Percentiles rank a stretch among this genome's conserved stretches.
phyloP scores from a whole-genome alignment of 2,888 invertebrate genomes.

The Lamellibrachia columna region DNA sequence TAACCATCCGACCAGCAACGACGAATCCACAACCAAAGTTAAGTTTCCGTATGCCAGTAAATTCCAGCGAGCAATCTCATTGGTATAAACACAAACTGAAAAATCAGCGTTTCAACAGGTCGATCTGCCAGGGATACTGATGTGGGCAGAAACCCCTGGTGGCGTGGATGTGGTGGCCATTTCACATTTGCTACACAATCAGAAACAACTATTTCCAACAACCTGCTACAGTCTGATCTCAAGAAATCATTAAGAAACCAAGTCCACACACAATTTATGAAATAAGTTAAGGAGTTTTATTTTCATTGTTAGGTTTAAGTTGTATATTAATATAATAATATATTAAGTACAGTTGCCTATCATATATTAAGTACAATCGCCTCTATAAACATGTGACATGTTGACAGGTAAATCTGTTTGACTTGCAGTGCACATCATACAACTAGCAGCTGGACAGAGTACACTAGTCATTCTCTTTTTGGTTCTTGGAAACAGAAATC shows the following conservation, averaged over 20 bases:
- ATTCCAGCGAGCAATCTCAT: too few species aligned
- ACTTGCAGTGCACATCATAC: not conserved
- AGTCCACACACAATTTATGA: conserved; percentile 6
- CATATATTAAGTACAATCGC: not conserved
- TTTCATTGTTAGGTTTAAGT: not conserved
- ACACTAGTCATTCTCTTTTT: not conserved
- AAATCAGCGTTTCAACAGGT: too few species aligned
- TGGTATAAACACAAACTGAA: too few species aligned
- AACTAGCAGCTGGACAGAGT: not conserved
- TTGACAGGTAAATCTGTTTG: not conserved
- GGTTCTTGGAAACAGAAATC: not conserved
- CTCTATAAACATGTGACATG: not conserved
- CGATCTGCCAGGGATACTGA: too few species aligned
- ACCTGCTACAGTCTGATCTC: not conserved
- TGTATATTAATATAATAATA: not conserved
- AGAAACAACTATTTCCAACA: not conserved
- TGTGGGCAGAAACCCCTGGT: too few species aligned
- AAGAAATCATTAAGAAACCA: not conserved
- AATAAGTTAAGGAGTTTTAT: conserved; percentile 16
- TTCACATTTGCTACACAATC: not conserved
- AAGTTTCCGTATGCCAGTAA: too few species aligned
- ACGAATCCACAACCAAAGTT: too few species aligned
- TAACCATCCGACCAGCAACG: too few species aligned
- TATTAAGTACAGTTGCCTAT: not conserved
- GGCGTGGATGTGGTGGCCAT: not conserved